Percentiles rank a stretch among this genome's conserved stretches.
Conservation (phyloP, 2,113 vertebrate genomes). For the Scomber scombrus region DNA sequence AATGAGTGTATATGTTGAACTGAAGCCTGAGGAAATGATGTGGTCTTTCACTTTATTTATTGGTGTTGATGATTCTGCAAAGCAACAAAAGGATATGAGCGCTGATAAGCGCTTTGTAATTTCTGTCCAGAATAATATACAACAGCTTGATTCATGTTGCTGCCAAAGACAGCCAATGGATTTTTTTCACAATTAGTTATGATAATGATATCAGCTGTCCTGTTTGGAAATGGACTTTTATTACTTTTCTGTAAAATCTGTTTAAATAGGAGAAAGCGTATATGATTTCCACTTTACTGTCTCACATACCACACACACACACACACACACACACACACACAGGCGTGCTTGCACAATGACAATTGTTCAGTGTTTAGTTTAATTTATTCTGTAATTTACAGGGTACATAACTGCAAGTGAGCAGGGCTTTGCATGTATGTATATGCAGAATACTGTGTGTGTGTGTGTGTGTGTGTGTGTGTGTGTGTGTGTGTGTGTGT, state of each 20-base stretch:
- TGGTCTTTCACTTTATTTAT: constrained; percentile 68
- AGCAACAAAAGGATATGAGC: constrained; percentile 60
- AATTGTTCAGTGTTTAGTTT: background rate
- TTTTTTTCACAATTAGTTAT: constrained; percentile 27
- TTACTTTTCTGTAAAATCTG: constrained; percentile 33
- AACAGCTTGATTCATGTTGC: constrained; percentile 58
- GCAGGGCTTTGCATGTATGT: background rate
- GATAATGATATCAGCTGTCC: constrained; percentile 34
- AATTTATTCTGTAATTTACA: constrained; percentile 9
- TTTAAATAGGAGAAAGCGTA: background rate
- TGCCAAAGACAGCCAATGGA: constrained; percentile 56
- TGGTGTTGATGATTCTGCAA: constrained; percentile 59
- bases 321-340: background rate
- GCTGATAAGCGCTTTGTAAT: constrained; percentile 62
- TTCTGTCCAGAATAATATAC: constrained; percentile 75
- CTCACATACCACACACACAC: background rate
- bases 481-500: background rate
- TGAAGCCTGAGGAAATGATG: constrained; percentile 42
- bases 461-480: background rate
- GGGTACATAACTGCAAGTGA: background rate
- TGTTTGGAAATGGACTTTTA: constrained; percentile 21
- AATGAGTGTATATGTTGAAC: constrained; percentile 47
- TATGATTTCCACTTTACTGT: background rate
- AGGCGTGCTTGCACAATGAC: background rate
- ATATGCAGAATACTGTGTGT: background rate